Conservation (phyloP, 92 coral and sea anemone genomes). For the Phenganax marumi region DNA sequence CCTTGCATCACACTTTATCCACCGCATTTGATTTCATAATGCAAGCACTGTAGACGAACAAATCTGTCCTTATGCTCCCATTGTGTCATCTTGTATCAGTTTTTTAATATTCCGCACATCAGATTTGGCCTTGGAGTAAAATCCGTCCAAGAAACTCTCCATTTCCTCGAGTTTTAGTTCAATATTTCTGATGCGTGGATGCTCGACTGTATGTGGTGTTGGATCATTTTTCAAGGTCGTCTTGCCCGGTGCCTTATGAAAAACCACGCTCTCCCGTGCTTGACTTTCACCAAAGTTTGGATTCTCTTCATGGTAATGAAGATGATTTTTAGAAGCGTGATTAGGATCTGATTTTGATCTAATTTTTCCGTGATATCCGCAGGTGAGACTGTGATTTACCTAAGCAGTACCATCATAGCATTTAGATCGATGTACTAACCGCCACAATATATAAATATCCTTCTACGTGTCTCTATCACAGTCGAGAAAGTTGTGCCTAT, state of each 20-base stretch:
- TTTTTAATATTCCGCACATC: conserved; percentile 72
- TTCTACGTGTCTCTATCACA: no score
- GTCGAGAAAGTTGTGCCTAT: no score
- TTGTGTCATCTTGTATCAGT: conserved; percentile 1
- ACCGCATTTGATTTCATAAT: conserved; percentile 1
- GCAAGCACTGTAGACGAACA: background rate
- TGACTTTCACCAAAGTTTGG: no score
- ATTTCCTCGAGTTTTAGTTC: conserved; percentile 71
- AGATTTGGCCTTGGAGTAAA: conserved; percentile 79
- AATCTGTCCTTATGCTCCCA: background rate
- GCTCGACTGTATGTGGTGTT: background rate
- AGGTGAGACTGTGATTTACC: conserved; percentile 1
- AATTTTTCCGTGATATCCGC: background rate
- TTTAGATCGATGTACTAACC: no score
- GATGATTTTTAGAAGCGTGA: background rate
- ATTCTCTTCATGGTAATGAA: background rate
- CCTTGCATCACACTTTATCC: background rate
- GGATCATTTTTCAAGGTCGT: background rate
- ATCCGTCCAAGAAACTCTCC: conserved; percentile 79
- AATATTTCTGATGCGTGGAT: conserved; percentile 42
- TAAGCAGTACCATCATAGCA: background rate
- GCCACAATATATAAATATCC: no score
- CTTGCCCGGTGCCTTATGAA: background rate
- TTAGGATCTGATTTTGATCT: conserved; percentile 11
- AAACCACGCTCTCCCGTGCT: background rate